Conservation (phyloP, 2,888 invertebrate species). For the Ichneumoninae sp. region DNA sequence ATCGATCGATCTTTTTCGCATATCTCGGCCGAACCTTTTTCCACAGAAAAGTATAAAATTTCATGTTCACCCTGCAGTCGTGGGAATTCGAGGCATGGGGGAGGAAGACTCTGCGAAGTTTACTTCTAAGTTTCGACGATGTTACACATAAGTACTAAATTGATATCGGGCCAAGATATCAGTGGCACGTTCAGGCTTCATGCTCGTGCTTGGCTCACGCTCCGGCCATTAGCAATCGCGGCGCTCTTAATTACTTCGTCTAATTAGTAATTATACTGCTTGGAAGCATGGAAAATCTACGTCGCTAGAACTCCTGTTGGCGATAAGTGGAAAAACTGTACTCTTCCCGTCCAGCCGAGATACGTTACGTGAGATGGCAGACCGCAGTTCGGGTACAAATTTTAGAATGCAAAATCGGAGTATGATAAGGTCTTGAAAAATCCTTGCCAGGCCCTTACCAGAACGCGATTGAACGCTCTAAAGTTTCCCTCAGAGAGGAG, state of each 20-base stretch:
- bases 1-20: slow-evolving; percentile 70
- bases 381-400: neutral
- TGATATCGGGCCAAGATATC: slow-evolving; percentile 76
- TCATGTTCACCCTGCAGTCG: slow-evolving; percentile 15
- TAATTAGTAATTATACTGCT: slow-evolving; percentile 76
- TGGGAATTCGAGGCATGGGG: slow-evolving; percentile 25
- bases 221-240: slow-evolving; percentile 75
- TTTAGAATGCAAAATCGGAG: neutral
- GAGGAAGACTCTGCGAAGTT: neutral
- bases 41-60: slow-evolving; percentile 30
- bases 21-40: slow-evolving; percentile 39
- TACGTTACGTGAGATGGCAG: slow-evolving; percentile 55
- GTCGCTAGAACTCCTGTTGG: slow-evolving; percentile 66
- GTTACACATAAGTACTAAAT: slow-evolving; percentile 70
- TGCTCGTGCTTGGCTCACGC: slow-evolving; percentile 73
- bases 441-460: neutral
- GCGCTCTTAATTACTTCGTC: slow-evolving; percentile 75
- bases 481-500: too few relatives aligned
- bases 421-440: neutral
- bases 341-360: slow-evolving; percentile 44
- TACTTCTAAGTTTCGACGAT: slow-evolving; percentile 39
- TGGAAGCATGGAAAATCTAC: slow-evolving; percentile 71
- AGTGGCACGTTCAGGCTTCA: slow-evolving; percentile 75
- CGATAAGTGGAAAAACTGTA: slow-evolving; percentile 68
- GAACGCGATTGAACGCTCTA: neutral